phyloP scores from a whole-genome alignment of 2,797 vertebrate species.

The Lepus oiostolus region DNA sequence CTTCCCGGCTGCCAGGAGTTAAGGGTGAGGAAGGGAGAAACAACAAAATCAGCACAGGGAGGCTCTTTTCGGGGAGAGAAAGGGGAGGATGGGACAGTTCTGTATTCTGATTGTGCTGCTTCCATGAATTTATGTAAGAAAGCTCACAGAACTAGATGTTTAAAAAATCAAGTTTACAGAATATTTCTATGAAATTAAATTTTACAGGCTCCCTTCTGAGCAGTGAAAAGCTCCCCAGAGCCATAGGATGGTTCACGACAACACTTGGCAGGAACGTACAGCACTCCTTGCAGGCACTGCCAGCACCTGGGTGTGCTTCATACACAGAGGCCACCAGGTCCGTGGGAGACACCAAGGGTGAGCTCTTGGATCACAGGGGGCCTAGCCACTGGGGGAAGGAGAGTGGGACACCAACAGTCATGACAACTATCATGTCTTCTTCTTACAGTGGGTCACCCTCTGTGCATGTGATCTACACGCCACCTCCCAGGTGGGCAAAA shows the following conservation, averaged over 20 bases:
- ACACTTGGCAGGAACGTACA: not conserved
- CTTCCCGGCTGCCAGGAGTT: not conserved
- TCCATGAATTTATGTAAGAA: not conserved
- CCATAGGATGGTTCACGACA: not conserved
- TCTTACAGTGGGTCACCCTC: not conserved
- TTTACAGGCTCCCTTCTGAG: constrained; percentile 38
- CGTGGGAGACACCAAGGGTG: not conserved
- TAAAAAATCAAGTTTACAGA: not conserved
- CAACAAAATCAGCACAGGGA: not conserved
- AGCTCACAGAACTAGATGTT: not conserved
- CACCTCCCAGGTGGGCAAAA: not conserved
- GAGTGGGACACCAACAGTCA: not conserved
- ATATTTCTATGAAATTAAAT: not conserved
- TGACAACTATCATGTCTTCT: not conserved
- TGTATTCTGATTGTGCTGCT: not conserved
- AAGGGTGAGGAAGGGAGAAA: fast-evolving
- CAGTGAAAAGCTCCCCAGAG: constrained; percentile 22
- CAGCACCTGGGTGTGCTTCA: not conserved
- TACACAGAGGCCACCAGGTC: not conserved
- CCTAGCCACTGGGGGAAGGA: not conserved
- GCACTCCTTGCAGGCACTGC: not conserved
- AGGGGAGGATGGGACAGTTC: not conserved
- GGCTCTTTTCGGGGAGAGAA: not conserved
- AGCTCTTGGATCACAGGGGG: not conserved
- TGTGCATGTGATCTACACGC: not conserved